Evolutionary conservation across 2,113 vertebrate genomes (phyloP), one percentile per base, ranked within the genome.

Genomic region (Heloderma charlesbogerti): DNA sequence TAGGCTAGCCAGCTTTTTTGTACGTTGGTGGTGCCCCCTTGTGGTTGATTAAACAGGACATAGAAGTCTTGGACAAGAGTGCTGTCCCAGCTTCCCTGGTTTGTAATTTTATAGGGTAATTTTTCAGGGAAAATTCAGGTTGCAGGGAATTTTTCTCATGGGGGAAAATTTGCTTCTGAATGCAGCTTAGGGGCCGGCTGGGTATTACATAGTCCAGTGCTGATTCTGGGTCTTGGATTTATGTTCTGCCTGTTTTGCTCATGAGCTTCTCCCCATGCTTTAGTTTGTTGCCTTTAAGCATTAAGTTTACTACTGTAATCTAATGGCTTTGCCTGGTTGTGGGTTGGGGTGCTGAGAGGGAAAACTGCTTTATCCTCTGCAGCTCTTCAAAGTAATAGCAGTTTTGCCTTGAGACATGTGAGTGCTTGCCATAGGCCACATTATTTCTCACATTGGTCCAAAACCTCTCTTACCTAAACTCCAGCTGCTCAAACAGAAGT

Each of bases 21-120:
- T 57, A 25, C 29, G 40, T 80, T 90, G 63, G n/a, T 71, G 51
- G n/a, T 80, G 84, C 75, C 84, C 72, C 66, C 84, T 86, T 43
- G n/a, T 80, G 89, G 48, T 25, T 81, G 34, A 80, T 3, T 1
- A 1, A 34, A 40, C 57, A 3, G 6, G 34, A 6, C n/a, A 18
- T 37, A 74, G 72, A 40, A 13, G 67, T 48, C 48, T 48, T 48
- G 48, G 48, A 27, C 29, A 9, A 71, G 67, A 71, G 29, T 31
- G 7, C 31, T 34, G 31, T 72, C 69, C 69, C 34, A 40, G 16
- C 16, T 22, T 77, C 37, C 74, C 22, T 43, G 37, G 43, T 13
- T 77, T 43, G 18, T 25, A 54, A 54, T 54, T 54, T 54, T 54
- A 54, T 9, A 48, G n/a, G n/a, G n/a, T n/a, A n/a, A n/a, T n/a